phyloP scores from a whole-genome alignment of 2,888 invertebrate genomes.

The Spialia ferax region DNA sequence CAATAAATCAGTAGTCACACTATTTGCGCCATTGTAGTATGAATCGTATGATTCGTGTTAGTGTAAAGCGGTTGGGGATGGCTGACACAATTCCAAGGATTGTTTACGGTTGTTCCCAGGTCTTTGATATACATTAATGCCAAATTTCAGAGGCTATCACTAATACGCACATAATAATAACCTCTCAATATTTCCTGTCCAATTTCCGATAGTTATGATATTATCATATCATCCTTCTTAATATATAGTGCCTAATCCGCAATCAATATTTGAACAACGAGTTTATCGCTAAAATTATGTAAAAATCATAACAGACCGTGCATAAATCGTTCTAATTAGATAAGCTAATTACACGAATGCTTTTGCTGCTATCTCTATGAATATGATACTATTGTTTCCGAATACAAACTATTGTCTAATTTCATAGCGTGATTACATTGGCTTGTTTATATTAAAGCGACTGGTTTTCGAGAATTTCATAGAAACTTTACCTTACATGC shows the following conservation, averaged over 20 bases:
- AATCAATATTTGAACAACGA: constrained; percentile 3
- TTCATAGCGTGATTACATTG: constrained; percentile 18
- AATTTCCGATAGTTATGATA: no score
- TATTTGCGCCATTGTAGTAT: constrained; percentile 28
- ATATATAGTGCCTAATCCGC: not conserved
- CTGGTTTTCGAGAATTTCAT: not conserved
- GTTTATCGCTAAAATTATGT: constrained; percentile 22
- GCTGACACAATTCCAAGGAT: constrained; percentile 33
- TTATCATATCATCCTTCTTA: not conserved
- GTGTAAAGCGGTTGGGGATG: constrained; percentile 14
- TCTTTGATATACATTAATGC: constrained; percentile 11
- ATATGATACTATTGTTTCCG: constrained; percentile 22
- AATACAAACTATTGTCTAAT: constrained; percentile 28
- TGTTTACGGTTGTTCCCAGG: constrained; percentile 21
- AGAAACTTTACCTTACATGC: not conserved
- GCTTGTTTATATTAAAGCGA: not conserved
- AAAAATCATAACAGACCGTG: constrained; percentile 28
- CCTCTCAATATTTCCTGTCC: no score
- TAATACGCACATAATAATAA: not conserved
- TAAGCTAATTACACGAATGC: constrained; percentile 37
- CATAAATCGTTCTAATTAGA: constrained; percentile 37
- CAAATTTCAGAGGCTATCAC: not conserved
- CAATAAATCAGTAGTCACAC: constrained; percentile 37
- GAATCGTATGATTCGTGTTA: constrained; percentile 25
- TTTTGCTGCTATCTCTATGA: constrained; percentile 32